These are phyloP conservation scores for Xiphophorus birchmanni DNA, from an alignment of 2,797 vertebrate genomes.

Conservation along the genomic window DNA sequence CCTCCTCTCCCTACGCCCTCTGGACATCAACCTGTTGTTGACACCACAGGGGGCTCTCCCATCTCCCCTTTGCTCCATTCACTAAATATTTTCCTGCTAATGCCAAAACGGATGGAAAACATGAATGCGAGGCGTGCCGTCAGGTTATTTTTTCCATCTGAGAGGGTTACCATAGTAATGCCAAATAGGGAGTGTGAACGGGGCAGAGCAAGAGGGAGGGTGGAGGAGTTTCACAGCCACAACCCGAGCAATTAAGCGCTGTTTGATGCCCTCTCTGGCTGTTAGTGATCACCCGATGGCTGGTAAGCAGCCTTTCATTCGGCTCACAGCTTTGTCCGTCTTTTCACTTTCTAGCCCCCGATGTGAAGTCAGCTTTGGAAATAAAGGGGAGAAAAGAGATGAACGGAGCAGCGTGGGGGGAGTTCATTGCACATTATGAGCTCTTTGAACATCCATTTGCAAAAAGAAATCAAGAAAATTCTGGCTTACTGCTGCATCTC, in stretches of 20 bases:
- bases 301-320: constrained; percentile 52
- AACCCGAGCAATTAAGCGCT: constrained; percentile 72
- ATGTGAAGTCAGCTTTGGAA: constrained; percentile 40
- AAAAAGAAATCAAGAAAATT: constrained; percentile 12
- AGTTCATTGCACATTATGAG: constrained; percentile 46
- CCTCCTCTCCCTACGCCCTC: constrained; percentile 3
- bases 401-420: constrained; percentile 12
- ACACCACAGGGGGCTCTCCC: constrained; percentile 12
- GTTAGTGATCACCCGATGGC: constrained; percentile 66
- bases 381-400: constrained; percentile 16
- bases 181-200: constrained; percentile 50
- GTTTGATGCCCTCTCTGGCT: constrained; percentile 68
- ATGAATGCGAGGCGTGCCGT: constrained; percentile 51
- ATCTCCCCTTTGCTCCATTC: neutral
- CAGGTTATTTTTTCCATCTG: constrained; percentile 54
- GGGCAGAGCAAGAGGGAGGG: constrained; percentile 41
- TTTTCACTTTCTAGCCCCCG: constrained; percentile 43
- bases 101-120: constrained; percentile 37
- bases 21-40: constrained; percentile 43
- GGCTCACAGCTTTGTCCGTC: constrained; percentile 47
- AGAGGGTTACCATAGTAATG: constrained; percentile 72
- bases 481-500: constrained; percentile 5
- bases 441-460: constrained; percentile 54
- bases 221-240: constrained; percentile 54
- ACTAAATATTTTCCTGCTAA: constrained; percentile 18